Evolutionary conservation across 2,797 vertebrate species (phyloP).

Genomic region (Hybognathus amarus): DNA sequence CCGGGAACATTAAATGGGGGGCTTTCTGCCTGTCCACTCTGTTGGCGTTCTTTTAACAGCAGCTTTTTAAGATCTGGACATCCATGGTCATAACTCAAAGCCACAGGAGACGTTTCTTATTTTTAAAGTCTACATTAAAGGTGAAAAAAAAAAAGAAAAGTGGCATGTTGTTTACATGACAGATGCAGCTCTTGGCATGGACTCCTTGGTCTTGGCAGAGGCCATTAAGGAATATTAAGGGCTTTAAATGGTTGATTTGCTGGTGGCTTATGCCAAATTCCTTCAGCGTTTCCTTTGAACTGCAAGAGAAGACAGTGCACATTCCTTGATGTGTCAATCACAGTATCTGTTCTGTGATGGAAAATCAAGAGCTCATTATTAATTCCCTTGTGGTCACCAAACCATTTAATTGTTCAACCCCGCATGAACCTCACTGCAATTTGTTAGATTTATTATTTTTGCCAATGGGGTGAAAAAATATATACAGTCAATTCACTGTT

Average conservation of each 20-base stretch:
- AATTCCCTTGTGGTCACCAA: slow-evolving; percentile 8
- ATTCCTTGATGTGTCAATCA: slow-evolving; percentile 51
- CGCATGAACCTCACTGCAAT: background rate
- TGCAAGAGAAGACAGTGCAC: slow-evolving; percentile 24
- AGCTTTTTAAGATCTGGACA: slow-evolving; percentile 49
- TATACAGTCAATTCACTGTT: background rate
- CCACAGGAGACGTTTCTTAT: slow-evolving; percentile 73
- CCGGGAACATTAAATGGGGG: slow-evolving; percentile 33
- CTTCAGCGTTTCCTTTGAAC: slow-evolving; percentile 53
- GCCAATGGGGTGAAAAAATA: background rate
- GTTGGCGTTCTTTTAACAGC: background rate
- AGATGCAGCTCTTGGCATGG: slow-evolving; percentile 82
- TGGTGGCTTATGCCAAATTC: slow-evolving; percentile 65
- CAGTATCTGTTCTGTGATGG: slow-evolving; percentile 32
- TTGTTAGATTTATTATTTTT: background rate
- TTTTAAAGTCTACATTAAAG: slow-evolving; percentile 71
- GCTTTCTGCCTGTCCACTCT: slow-evolving; percentile 18
- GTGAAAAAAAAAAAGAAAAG: slow-evolving; percentile 73
- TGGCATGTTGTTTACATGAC: slow-evolving; percentile 81
- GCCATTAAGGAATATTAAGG: slow-evolving; percentile 76
- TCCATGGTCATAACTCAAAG: slow-evolving; percentile 68
- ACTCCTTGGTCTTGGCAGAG: slow-evolving; percentile 74
- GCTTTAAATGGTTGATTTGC: slow-evolving; percentile 69
- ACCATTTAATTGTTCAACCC: slow-evolving; percentile 8
- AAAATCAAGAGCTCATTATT: slow-evolving; percentile 10